Evolutionary conservation across 2,797 vertebrate genomes (phyloP).

Genomic region (Brachyalestes nurse): DNA sequence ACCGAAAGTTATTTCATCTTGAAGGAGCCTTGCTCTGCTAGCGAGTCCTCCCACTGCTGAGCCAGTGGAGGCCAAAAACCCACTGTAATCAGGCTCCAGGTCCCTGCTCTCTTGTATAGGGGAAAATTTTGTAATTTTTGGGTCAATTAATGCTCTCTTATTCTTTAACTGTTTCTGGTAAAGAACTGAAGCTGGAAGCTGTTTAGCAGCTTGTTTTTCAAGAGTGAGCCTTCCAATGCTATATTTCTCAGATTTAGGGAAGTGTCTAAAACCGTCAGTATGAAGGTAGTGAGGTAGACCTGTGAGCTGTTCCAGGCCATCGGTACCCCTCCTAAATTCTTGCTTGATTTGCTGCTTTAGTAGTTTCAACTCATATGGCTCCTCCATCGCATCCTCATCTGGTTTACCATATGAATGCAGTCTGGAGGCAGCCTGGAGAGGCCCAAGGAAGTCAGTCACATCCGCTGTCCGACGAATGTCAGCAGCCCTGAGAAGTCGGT

Average conservation of each 20-base stretch:
- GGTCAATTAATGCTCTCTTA: slow-evolving; percentile 93
- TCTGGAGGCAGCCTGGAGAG: slow-evolving; percentile 84
- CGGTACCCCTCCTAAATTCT: slow-evolving; percentile 94
- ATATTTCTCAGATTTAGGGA: slow-evolving; percentile 97
- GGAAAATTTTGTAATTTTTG: slow-evolving; percentile 95
- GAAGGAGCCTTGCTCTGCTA: slow-evolving; percentile 91
- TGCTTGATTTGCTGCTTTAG: slow-evolving; percentile 99
- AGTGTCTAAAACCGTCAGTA: slow-evolving; percentile 91
- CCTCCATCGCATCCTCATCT: slow-evolving; percentile 97
- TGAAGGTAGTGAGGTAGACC: slow-evolving; percentile 93
- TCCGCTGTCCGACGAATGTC: slow-evolving; percentile 91
- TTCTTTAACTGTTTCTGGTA: slow-evolving; percentile 98
- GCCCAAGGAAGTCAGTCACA: slow-evolving; percentile 92
- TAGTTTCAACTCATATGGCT: slow-evolving; percentile 96
- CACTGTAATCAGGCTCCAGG: slow-evolving; percentile 92
- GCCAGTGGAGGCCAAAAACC: slow-evolving; percentile 88
- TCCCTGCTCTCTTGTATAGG: slow-evolving; percentile 97
- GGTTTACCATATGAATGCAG: slow-evolving; percentile 92
- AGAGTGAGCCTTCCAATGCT: slow-evolving; percentile 97
- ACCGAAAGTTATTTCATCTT: slow-evolving; percentile 97
- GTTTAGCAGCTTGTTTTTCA: slow-evolving; percentile 98
- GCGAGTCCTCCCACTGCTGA: slow-evolving; percentile 91
- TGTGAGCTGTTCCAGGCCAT: slow-evolving; percentile 92
- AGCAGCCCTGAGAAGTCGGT: slow-evolving; percentile 88
- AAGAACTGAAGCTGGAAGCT: slow-evolving; percentile 92